phyloP scores from a whole-genome alignment of 2,113 vertebrate genomes.

The Sardina pilchardus region DNA sequence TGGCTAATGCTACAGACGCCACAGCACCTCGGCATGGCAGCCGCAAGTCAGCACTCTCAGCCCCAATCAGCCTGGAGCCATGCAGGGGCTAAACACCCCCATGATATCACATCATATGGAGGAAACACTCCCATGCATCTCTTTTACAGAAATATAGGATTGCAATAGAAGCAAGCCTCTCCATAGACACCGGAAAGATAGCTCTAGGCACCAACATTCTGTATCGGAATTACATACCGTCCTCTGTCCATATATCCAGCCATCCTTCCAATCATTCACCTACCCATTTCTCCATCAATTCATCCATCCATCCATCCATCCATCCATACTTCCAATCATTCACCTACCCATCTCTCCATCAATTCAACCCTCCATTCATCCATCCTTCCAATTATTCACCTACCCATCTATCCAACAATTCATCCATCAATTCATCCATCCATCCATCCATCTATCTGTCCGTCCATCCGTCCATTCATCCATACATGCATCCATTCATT shows the following conservation, averaged over 20 bases:
- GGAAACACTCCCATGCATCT: not conserved
- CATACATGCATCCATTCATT: slow-evolving; percentile 23
- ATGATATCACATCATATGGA: not conserved
- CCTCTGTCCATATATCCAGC: not conserved
- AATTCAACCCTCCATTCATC: slow-evolving; percentile 7
- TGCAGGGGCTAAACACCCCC: not conserved
- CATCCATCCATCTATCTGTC: not conserved
- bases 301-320: slow-evolving; percentile 16
- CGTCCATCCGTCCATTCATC: not conserved
- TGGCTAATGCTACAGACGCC: not conserved
- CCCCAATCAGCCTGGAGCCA: not conserved
- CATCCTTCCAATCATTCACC: slow-evolving; percentile 16
- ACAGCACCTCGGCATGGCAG: not conserved
- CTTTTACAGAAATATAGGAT: not conserved
- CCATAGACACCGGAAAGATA: not conserved
- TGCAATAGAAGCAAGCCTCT: not conserved
- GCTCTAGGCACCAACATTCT: not conserved
- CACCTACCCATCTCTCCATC: slow-evolving; percentile 15
- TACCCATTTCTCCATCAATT: not conserved
- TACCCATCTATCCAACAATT: not conserved
- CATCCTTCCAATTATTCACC: too few species aligned
- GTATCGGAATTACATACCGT: not conserved
- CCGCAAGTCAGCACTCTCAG: not conserved
- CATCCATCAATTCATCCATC: not conserved
- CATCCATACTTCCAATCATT: slow-evolving; percentile 1